Evolutionary conservation across 35 echinoderm and acorn worm species (phyloP).

Genomic region (Anneissia japonica): DNA sequence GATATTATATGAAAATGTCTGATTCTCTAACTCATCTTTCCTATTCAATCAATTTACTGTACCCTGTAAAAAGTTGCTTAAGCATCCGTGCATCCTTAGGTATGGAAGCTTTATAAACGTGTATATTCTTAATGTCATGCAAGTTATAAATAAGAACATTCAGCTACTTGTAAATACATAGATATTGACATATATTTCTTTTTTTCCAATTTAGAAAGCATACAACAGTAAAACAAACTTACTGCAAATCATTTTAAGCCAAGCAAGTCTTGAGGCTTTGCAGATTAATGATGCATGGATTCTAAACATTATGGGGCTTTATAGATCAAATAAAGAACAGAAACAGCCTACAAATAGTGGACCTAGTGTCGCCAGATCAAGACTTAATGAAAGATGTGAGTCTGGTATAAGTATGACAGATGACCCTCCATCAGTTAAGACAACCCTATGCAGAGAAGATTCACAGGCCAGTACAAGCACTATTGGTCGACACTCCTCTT

Average conservation of each 20-base stretch:
- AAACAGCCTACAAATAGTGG: neutral
- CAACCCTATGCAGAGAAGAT: neutral
- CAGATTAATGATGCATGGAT: slow-evolving; percentile 64
- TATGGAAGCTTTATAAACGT: no score
- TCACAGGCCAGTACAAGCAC: neutral
- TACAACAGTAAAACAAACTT: slow-evolving; percentile 42
- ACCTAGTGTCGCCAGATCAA: neutral
- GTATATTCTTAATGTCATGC: no score
- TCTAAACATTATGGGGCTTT: slow-evolving; percentile 63
- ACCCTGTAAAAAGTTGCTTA: no score
- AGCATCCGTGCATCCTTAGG: no score
- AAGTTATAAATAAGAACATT: no score
- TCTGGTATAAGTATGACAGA: neutral
- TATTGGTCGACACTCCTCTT: neutral
- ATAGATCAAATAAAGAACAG: slow-evolving; percentile 11
- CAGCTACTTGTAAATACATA: no score
- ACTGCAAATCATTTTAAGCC: slow-evolving; percentile 28
- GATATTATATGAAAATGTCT: no score
- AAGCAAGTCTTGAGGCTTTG: slow-evolving; percentile 30
- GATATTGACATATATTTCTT: neutral
- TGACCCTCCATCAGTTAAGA: neutral
- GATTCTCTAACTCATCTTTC: no score
- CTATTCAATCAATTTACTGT: no score
- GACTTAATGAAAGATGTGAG: neutral
- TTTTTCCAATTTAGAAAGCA: slow-evolving; percentile 28